Percentiles rank a stretch among this genome's conserved stretches.
Evolutionary conservation across 2,113 vertebrate species (phyloP).

Genomic region (Ellobius talpinus): DNA sequence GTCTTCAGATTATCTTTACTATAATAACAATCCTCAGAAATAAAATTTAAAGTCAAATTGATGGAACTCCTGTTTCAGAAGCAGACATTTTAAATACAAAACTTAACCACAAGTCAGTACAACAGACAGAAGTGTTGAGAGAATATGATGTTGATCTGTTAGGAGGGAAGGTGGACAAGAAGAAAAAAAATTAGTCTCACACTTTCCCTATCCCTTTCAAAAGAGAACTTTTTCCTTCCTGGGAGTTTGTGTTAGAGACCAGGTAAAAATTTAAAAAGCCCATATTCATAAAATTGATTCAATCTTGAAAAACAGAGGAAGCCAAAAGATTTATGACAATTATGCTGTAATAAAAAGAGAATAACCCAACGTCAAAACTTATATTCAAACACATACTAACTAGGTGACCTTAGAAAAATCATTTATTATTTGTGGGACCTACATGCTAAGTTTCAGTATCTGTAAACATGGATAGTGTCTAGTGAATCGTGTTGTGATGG

Average conservation of each 20-base stretch:
- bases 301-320: neutral
- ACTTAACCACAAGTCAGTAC: neutral
- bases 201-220: slow-evolving; percentile 7
- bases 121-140: slow-evolving; percentile 9
- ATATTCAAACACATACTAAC: neutral
- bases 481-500: neutral
- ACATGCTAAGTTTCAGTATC: neutral
- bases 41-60: slow-evolving; percentile 20
- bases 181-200: neutral
- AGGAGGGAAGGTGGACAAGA: neutral
- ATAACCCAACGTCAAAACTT: slow-evolving; percentile 34
- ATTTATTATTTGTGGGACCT: neutral
- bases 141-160: slow-evolving; percentile 22
- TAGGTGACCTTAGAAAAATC: neutral
- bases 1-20: neutral
- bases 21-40: neutral
- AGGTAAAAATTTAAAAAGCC: slow-evolving; percentile 24
- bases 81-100: slow-evolving; percentile 13
- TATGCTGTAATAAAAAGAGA: neutral
- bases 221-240: slow-evolving; percentile 3
- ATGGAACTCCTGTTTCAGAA: slow-evolving; percentile 54
- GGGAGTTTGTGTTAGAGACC: slow-evolving; percentile 2
- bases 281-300: neutral
- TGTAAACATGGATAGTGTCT: neutral
- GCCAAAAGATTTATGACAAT: neutral